phyloP scores from a whole-genome alignment of 92 coral and sea anemone species.

The Porites evermanni region DNA sequence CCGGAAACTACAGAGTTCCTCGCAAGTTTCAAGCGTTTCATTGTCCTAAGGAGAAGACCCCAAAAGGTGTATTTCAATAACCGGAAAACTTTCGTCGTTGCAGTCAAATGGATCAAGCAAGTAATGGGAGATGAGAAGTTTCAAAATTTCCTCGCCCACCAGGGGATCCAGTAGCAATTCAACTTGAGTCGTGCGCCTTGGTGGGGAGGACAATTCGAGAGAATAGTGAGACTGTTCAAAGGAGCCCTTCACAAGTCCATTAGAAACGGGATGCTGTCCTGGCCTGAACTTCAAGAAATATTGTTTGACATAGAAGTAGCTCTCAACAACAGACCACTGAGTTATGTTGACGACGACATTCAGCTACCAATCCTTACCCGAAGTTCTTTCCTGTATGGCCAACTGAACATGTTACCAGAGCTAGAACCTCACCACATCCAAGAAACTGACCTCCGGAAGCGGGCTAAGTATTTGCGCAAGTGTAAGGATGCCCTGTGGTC shows the following conservation, averaged over 20 bases:
- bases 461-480: no score
- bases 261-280: not conserved
- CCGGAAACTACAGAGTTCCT: not conserved
- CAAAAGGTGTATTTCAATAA: not conserved
- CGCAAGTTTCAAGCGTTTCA: not conserved
- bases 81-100: not conserved
- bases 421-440: not conserved
- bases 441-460: not conserved
- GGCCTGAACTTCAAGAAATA: not conserved
- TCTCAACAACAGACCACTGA: not conserved
- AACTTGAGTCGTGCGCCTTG: no score
- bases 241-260: no score
- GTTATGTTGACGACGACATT: not conserved
- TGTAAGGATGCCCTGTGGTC: no score
- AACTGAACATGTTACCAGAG: not conserved
- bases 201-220: no score
- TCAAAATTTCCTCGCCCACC: no score
- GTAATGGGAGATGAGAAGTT: no score
- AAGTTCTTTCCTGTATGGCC: not conserved
- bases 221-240: no score
- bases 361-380: not conserved
- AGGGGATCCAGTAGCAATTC: no score
- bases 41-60: not conserved
- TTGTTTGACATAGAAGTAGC: not conserved
- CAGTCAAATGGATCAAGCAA: not conserved